These are phyloP conservation scores for Steatocranus sp. DNA, from an alignment of 2,797 vertebrate species.

Conservation along the genomic window DNA sequence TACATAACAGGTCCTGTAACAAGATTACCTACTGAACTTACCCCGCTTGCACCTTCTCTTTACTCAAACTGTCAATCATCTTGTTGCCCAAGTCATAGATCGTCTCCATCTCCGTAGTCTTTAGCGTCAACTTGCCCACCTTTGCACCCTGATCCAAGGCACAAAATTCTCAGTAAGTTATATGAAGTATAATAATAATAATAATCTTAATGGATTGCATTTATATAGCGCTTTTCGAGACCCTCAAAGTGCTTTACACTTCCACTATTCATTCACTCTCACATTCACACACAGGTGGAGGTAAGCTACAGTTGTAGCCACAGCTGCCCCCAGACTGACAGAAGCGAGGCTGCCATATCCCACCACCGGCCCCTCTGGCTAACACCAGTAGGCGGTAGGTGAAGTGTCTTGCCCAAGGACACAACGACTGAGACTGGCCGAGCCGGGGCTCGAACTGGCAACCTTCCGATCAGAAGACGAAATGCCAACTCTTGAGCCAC, in stretches of 20 bases:
- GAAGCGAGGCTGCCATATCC: fast-evolving
- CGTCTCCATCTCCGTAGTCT: conserved; percentile 96
- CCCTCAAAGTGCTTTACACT: fast-evolving
- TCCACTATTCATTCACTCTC: background rate
- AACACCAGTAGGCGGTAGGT: fast-evolving
- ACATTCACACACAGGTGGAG: background rate
- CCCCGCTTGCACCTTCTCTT: conserved; percentile 95
- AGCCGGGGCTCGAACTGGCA: fast-evolving
- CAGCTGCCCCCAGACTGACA: background rate
- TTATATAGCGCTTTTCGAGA: fast-evolving
- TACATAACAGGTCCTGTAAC: background rate
- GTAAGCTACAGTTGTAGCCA: background rate
- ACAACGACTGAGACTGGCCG: fast-evolving
- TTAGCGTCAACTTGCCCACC: conserved; percentile 91
- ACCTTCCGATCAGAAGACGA: fast-evolving
- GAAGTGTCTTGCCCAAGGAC: fast-evolving
- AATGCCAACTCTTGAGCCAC: fast-evolving
- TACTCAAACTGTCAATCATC: conserved; percentile 94
- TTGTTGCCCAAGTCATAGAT: conserved; percentile 94
- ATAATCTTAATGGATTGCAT: fast-evolving
- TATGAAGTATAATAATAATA: background rate
- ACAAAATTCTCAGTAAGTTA: background rate
- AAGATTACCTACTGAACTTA: conserved; percentile 52
- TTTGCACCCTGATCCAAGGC: conserved; percentile 80
- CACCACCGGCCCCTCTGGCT: fast-evolving